Evolutionary conservation across 2,113 vertebrate genomes (phyloP).

Genomic region (Salvelinus alpinus): DNA sequence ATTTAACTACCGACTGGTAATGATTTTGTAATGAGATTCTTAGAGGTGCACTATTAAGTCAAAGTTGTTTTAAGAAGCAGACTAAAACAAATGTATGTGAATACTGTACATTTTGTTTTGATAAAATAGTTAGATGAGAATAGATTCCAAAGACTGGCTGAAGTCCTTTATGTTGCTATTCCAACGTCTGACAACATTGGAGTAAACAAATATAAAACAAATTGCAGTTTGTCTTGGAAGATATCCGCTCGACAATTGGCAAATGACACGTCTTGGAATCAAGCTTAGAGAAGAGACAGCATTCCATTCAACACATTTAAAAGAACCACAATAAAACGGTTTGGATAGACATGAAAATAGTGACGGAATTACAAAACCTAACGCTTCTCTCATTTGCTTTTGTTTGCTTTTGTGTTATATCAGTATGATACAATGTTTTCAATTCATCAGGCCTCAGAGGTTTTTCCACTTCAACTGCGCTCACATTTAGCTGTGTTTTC

Average conservation of each 20-base stretch:
- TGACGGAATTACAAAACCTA: constrained; percentile 6
- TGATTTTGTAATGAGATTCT: too few relatives aligned
- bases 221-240: not conserved
- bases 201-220: not conserved
- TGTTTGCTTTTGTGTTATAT: constrained; percentile 26
- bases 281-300: not conserved
- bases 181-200: not conserved
- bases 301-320: constrained; percentile 14
- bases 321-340: constrained; percentile 16
- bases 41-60: too few relatives aligned
- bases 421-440: constrained; percentile 33
- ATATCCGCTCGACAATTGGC: not conserved
- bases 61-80: too few relatives aligned
- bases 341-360: constrained; percentile 22
- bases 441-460: constrained; percentile 32
- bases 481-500: not conserved
- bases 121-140: too few relatives aligned
- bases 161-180: not conserved
- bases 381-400: constrained; percentile 22
- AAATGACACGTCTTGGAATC: constrained; percentile 6
- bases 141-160: not conserved
- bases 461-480: not conserved
- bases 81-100: too few relatives aligned
- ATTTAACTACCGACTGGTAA: too few relatives aligned
- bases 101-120: too few relatives aligned